A percentile compares a stretch with the other conserved stretches of the same genome.
phyloP scores from a whole-genome alignment of 2,888 invertebrate genomes.

The Incurvaria masculella region DNA sequence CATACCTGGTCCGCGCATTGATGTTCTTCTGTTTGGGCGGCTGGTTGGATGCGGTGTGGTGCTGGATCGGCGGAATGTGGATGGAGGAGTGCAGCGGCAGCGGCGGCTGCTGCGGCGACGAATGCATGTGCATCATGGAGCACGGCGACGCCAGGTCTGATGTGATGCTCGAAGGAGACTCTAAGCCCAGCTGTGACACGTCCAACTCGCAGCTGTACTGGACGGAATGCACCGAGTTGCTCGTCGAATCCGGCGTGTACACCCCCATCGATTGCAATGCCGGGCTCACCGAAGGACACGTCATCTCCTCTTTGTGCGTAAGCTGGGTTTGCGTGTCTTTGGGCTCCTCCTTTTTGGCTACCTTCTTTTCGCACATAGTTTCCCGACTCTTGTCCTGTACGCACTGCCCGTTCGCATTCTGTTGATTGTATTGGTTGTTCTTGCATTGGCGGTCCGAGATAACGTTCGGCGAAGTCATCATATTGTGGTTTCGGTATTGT shows the following conservation, averaged over 20 bases:
- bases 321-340: slow-evolving; percentile 23
- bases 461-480: slow-evolving; percentile 37
- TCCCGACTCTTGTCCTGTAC: slow-evolving; percentile 29
- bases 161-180: slow-evolving; percentile 86
- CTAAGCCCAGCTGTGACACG: slow-evolving; percentile 78
- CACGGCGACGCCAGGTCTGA: slow-evolving; percentile 82
- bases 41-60: slow-evolving; percentile 31
- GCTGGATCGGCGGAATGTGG: slow-evolving; percentile 42
- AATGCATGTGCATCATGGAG: slow-evolving; percentile 62
- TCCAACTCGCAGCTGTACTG: slow-evolving; percentile 82
- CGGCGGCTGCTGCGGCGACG: slow-evolving; percentile 59
- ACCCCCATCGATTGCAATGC: slow-evolving; percentile 81
- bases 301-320: slow-evolving; percentile 37
- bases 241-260: slow-evolving; percentile 81
- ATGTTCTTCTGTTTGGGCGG: slow-evolving; percentile 50
- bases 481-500: slow-evolving; percentile 39
- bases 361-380: slow-evolving; percentile 44
- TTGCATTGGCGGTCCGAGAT: slow-evolving; percentile 28
- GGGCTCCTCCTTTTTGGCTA: slow-evolving; percentile 44
- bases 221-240: slow-evolving; percentile 78
- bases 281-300: slow-evolving; percentile 45
- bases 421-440: slow-evolving; percentile 8
- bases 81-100: slow-evolving; percentile 38
- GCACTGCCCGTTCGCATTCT: slow-evolving; percentile 32
- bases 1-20: slow-evolving; percentile 45